A percentile compares a stretch with the other conserved stretches of the same genome.
Evolutionary conservation across 2,797 vertebrate species (phyloP).

Genomic region (Chrosomus eos): DNA sequence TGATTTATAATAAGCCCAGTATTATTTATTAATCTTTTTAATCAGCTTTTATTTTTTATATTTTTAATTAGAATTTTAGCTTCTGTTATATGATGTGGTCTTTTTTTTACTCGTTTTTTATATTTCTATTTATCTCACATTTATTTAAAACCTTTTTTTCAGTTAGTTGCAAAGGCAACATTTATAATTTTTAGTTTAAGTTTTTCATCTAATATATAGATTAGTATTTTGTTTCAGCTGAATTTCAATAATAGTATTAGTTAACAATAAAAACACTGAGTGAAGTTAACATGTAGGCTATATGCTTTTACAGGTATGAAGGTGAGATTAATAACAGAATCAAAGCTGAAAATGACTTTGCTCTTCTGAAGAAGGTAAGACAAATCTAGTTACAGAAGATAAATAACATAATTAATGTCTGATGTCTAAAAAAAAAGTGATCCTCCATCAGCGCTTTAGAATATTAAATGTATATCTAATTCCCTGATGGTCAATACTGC

Average conservation of each 20-base stretch:
- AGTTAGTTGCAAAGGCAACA: background rate
- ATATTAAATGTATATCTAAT: no score
- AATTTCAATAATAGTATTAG: background rate
- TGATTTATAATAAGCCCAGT: background rate
- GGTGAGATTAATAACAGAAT: slow-evolving; percentile 80
- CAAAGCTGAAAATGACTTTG: slow-evolving; percentile 84
- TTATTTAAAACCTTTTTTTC: background rate
- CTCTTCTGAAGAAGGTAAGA: slow-evolving; percentile 86
- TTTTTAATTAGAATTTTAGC: background rate
- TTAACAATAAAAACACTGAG: background rate
- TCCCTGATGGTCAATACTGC: background rate
- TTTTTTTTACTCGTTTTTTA: background rate
- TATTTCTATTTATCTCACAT: background rate
- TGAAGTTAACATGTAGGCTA: background rate
- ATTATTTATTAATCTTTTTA: background rate
- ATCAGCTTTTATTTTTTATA: background rate
- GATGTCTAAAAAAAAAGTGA: background rate
- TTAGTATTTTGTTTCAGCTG: background rate
- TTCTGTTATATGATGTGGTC: background rate
- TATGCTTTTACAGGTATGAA: slow-evolving; percentile 79
- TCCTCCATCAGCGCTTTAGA: no score
- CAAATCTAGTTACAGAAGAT: background rate
- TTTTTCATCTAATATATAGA: background rate
- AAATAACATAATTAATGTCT: background rate
- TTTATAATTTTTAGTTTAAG: background rate